Evolutionary conservation across 2,797 vertebrate genomes (phyloP).

Genomic region (Geotrypetes seraphini): DNA sequence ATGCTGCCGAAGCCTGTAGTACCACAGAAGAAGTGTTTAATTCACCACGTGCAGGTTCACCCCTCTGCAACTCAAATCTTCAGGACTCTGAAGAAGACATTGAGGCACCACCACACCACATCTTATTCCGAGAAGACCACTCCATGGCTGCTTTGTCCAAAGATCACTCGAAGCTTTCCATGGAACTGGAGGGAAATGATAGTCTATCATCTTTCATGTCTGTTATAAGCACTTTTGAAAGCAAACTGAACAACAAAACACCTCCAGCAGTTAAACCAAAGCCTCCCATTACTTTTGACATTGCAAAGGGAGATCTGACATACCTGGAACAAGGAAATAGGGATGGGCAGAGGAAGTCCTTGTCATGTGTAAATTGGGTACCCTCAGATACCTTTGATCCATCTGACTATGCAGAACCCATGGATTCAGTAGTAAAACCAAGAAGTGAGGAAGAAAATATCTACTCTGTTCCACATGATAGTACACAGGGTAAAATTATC

Average conservation of each 20-base stretch:
- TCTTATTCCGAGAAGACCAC: conserved; percentile 66
- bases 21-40: conserved; percentile 74
- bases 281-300: conserved; percentile 78
- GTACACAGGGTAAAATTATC: conserved; percentile 95
- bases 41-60: conserved; percentile 80
- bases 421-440: conserved; percentile 86
- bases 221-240: conserved; percentile 72
- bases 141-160: conserved; percentile 53
- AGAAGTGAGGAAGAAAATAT: conserved; percentile 85
- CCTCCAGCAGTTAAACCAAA: conserved; percentile 87
- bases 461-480: conserved; percentile 93
- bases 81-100: conserved; percentile 86
- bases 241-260: conserved; percentile 82
- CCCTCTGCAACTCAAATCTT: conserved; percentile 73
- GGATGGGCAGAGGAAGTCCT: conserved; percentile 65
- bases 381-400: conserved; percentile 83
- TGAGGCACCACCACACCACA: conserved; percentile 69
- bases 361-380: conserved; percentile 74
- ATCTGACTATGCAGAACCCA: conserved; percentile 89
- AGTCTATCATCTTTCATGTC: conserved; percentile 69
- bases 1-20: conserved; percentile 79
- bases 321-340: conserved; percentile 69
- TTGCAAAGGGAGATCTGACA: conserved; percentile 68
- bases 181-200: conserved; percentile 77
- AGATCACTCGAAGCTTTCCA: conserved; percentile 65